Conservation (phyloP, 2,797 vertebrate genomes). For the Agapornis canus region DNA sequence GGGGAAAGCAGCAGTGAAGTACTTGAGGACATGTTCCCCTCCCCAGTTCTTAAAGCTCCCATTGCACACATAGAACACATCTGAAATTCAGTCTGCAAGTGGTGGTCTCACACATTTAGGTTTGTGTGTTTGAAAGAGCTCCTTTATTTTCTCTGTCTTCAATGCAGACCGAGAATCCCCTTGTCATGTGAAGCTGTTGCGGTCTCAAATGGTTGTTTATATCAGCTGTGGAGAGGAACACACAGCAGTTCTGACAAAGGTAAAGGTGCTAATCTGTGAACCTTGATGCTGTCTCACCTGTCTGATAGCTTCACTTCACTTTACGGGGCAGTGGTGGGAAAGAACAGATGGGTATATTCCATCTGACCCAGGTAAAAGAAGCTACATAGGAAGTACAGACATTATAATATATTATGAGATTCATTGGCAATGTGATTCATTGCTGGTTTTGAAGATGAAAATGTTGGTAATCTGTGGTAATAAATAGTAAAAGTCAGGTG, state of each 20-base stretch:
- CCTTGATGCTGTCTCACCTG: neutral
- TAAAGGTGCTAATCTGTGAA: conserved; percentile 56
- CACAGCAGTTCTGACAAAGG: conserved; percentile 96
- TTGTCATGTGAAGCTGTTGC: conserved; percentile 93
- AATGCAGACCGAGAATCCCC: conserved; percentile 90
- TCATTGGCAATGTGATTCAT: fast-evolving
- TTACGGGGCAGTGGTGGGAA: neutral
- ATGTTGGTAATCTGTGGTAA: neutral
- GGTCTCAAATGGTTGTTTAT: conserved; percentile 94
- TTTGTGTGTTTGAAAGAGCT: neutral
- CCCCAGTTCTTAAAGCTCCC: neutral
- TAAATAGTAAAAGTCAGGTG: neutral
- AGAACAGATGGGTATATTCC: neutral
- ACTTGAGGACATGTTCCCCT: neutral
- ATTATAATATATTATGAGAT: neutral
- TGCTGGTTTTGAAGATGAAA: neutral
- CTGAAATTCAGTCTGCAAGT: neutral
- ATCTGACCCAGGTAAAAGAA: neutral
- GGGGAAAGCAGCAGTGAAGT: neutral
- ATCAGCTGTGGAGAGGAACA: conserved; percentile 97
- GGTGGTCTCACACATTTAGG: neutral
- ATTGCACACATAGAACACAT: fast-evolving
- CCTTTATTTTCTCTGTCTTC: neutral
- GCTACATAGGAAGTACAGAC: neutral
- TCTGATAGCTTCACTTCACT: neutral